Conservation (phyloP, 2,113 vertebrate genomes). For the Delphinapterus leucas region DNA sequence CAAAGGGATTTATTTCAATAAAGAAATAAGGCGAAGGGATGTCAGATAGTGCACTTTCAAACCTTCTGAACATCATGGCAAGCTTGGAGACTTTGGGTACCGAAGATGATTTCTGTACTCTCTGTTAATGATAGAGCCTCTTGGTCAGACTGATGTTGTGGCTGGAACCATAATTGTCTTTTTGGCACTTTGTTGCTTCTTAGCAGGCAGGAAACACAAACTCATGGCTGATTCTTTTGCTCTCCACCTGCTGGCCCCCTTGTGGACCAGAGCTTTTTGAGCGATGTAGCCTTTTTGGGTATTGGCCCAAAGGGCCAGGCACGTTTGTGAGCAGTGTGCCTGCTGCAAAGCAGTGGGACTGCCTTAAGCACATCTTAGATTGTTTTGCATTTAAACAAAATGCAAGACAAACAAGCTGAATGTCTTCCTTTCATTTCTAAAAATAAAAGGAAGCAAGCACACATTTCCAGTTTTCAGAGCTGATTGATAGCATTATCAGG, state of each 20-base stretch:
- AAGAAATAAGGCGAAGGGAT: conserved; percentile 75
- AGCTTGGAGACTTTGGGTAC: conserved; percentile 68
- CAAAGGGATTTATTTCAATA: conserved; percentile 81
- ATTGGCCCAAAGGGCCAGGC: neutral
- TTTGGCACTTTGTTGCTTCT: conserved; percentile 49
- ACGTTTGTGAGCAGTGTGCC: neutral
- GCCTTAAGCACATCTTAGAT: neutral
- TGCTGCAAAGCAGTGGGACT: neutral
- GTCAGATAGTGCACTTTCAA: conserved; percentile 80
- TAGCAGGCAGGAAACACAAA: conserved; percentile 47
- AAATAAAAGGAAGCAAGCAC: neutral
- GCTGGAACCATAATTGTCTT: conserved; percentile 53
- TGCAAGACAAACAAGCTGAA: neutral
- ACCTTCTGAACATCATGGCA: conserved; percentile 70
- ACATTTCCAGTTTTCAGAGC: neutral
- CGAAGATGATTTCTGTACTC: conserved; percentile 51
- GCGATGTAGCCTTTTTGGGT: conserved; percentile 1
- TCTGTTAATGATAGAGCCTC: conserved; percentile 48
- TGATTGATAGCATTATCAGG: neutral
- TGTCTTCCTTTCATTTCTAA: neutral
- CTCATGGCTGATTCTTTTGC: neutral
- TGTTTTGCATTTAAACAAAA: neutral
- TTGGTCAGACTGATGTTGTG: neutral
- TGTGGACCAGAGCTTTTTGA: conserved; percentile 17
- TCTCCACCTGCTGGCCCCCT: conserved; percentile 48